Evolutionary conservation across 1,140 invertebrate genomes (phyloP).

Genomic region (Carposina sasakii): DNA sequence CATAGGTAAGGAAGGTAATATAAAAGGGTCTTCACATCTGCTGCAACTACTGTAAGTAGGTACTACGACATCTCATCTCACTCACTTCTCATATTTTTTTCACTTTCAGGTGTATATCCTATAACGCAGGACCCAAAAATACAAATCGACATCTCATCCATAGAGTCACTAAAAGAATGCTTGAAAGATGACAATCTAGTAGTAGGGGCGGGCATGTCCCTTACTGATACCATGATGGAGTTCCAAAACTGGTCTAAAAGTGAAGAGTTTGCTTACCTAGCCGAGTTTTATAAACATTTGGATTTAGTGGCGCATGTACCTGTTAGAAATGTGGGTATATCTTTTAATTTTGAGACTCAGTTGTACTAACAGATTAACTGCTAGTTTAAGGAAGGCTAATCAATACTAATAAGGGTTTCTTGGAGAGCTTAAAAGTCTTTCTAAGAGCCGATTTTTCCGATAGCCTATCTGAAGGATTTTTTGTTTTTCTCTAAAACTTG

Average conservation of each 20-base stretch:
- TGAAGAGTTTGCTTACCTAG: constrained; percentile 68
- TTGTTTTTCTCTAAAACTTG: no score
- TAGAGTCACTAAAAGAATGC: constrained; percentile 75
- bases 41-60: no score
- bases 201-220: constrained; percentile 77
- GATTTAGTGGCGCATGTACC: constrained; percentile 82
- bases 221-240: constrained; percentile 77
- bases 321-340: constrained; percentile 78
- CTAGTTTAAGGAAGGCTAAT: no score
- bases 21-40: no score
- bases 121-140: constrained; percentile 27
- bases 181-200: constrained; percentile 69
- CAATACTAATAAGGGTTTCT: no score
- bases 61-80: constrained; percentile 12
- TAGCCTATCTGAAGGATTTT: no score
- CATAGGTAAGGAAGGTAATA: no score
- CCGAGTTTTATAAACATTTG: constrained; percentile 70
- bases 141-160: constrained; percentile 66
- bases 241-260: constrained; percentile 73
- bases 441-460: no score
- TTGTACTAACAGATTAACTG: no score
- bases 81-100: no score
- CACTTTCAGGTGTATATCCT: constrained; percentile 46
- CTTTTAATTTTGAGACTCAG: not conserved
- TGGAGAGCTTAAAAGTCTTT: no score